phyloP scores from a whole-genome alignment of 2,113 vertebrate species.

The Sialia sialis region DNA sequence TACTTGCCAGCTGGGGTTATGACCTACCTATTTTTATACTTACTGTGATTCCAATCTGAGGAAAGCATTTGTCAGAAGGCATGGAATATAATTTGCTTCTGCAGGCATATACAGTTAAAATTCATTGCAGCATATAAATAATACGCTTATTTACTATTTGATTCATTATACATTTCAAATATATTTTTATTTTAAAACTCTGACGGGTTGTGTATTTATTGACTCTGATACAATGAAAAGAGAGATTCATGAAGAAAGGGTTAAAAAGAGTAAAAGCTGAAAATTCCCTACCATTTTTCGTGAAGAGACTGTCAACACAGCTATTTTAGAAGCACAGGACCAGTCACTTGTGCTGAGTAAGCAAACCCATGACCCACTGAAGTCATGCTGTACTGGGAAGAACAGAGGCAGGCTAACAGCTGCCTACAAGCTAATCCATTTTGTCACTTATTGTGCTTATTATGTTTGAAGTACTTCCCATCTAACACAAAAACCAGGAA shows the following conservation, averaged over 20 bases:
- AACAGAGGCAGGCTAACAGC: not conserved
- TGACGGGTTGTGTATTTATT: not conserved
- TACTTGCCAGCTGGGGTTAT: not conserved
- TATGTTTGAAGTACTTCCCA: not conserved
- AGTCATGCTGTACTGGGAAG: not conserved
- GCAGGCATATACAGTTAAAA: not conserved
- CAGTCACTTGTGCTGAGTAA: not conserved
- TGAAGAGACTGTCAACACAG: not conserved
- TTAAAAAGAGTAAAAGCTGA: not conserved
- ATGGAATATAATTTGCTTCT: not conserved
- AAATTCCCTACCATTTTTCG: not conserved
- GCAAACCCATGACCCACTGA: not conserved
- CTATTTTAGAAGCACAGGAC: not conserved
- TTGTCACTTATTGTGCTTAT: not conserved
- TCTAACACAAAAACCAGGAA: not conserved
- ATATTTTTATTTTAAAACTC: not conserved
- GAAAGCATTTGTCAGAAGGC: not conserved
- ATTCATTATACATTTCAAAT: not conserved
- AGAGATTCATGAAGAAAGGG: not conserved
- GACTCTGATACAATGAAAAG: not conserved
- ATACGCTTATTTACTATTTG: not conserved
- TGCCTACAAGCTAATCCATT: not conserved
- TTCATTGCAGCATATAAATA: not conserved
- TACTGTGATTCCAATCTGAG: not conserved
- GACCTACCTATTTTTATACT: not conserved